Percentiles rank a stretch among this genome's conserved stretches.
phyloP scores from a whole-genome alignment of 2,797 vertebrate species.

The Enteromius trimaculatus region DNA sequence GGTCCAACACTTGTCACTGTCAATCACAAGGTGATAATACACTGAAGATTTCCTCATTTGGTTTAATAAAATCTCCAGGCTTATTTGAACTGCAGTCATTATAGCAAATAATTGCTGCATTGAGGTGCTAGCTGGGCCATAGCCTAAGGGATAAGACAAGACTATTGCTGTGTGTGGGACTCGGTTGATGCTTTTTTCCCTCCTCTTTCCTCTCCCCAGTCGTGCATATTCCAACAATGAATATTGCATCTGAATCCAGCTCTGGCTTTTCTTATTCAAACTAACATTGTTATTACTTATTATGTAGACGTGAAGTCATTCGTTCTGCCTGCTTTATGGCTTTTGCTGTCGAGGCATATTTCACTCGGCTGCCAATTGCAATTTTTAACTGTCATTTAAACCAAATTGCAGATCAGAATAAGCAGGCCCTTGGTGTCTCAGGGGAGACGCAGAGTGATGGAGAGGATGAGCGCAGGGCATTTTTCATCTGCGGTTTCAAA shows the following conservation, averaged over 20 bases:
- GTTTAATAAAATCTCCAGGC: constrained; percentile 99
- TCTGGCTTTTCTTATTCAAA: constrained; percentile 92
- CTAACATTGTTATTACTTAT: constrained; percentile 99
- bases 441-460: constrained; percentile 79
- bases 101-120: constrained; percentile 97
- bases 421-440: constrained; percentile 79
- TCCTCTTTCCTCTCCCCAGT: constrained; percentile 84
- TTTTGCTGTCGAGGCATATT: constrained; percentile 88
- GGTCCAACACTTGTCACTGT: constrained; percentile 98
- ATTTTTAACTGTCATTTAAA: constrained; percentile 97
- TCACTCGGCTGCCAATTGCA: constrained; percentile 86
- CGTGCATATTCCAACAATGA: constrained; percentile 97
- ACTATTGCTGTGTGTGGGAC: constrained; percentile 93
- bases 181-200: constrained; percentile 70
- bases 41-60: constrained; percentile 99
- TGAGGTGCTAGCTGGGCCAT: constrained; percentile 92
- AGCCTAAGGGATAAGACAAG: constrained; percentile 94
- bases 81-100: constrained; percentile 99
- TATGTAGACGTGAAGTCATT: constrained; percentile 95
- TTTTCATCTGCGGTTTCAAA: constrained; percentile 85
- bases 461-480: constrained; percentile 75
- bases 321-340: constrained; percentile 92
- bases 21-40: constrained; percentile 99
- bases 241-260: constrained; percentile 97
- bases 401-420: constrained; percentile 87